Evolutionary conservation across 2,113 vertebrate species (phyloP).

Genomic region (Perca fluviatilis): DNA sequence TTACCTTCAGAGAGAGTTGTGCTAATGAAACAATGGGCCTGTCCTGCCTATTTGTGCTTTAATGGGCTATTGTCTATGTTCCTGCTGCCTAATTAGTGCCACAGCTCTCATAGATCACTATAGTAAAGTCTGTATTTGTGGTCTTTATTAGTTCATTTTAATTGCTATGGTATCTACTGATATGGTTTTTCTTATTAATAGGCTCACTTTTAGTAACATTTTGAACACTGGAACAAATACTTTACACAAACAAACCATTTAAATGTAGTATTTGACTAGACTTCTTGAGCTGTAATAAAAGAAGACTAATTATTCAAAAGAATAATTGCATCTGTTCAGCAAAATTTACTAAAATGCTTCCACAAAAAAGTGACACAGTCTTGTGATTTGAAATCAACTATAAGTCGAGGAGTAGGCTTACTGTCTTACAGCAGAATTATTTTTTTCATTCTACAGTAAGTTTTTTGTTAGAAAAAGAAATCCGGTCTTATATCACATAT

Average conservation of each 20-base stretch:
- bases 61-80: slow-evolving; percentile 78
- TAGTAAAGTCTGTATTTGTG: slow-evolving; percentile 61
- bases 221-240: background rate
- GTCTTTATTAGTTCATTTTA: slow-evolving; percentile 60
- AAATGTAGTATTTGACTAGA: slow-evolving; percentile 26
- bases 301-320: no score
- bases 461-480: background rate
- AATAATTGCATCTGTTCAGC: background rate
- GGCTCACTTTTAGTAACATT: slow-evolving; percentile 8
- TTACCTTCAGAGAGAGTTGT: slow-evolving; percentile 77
- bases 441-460: background rate
- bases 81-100: slow-evolving; percentile 76
- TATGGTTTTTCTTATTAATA: slow-evolving; percentile 38
- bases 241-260: slow-evolving; percentile 18
- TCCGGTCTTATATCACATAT: background rate
- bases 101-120: slow-evolving; percentile 54
- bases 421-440: background rate
- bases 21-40: slow-evolving; percentile 81
- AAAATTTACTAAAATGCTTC: background rate
- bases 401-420: background rate
- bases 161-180: slow-evolving; percentile 16
- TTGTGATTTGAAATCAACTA: no score
- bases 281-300: background rate
- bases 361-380: background rate
- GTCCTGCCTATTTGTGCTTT: slow-evolving; percentile 76